These are phyloP conservation scores for Carcina quercana DNA, from an alignment of 2,888 invertebrate genomes.

Conservation along the genomic window DNA sequence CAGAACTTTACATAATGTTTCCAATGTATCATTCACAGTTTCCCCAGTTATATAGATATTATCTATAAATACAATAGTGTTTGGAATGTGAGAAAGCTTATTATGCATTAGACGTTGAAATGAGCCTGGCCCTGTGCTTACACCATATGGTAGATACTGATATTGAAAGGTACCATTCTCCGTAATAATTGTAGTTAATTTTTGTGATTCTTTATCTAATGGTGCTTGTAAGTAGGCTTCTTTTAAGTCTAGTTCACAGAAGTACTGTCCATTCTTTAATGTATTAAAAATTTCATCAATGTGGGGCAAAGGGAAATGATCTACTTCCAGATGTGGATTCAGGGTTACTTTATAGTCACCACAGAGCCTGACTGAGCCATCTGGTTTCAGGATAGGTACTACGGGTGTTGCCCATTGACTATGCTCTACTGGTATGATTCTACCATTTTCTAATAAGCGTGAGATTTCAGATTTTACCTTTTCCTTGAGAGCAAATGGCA, in stretches of 20 bases:
- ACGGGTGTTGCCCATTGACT: not conserved
- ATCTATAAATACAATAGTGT: not conserved
- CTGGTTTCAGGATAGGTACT: not conserved
- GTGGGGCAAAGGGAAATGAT: not conserved
- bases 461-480: not conserved
- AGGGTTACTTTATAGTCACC: not conserved
- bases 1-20: not conserved
- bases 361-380: not conserved
- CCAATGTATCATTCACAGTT: not conserved
- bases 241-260: not conserved
- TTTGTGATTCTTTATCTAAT: not conserved
- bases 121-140: not conserved
- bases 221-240: not conserved
- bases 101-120: constrained; percentile 1
- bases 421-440: not conserved
- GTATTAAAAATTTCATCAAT: not conserved
- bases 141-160: not conserved
- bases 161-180: not conserved
- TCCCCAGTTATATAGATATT: not conserved
- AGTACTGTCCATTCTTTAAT: not conserved
- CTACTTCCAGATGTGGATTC: not conserved
- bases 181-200: not conserved
- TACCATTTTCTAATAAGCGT: not conserved
- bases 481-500: not conserved
- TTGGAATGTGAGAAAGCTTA: not conserved